phyloP scores from a whole-genome alignment of 2,797 vertebrate genomes.

The Leuciscus waleckii region DNA sequence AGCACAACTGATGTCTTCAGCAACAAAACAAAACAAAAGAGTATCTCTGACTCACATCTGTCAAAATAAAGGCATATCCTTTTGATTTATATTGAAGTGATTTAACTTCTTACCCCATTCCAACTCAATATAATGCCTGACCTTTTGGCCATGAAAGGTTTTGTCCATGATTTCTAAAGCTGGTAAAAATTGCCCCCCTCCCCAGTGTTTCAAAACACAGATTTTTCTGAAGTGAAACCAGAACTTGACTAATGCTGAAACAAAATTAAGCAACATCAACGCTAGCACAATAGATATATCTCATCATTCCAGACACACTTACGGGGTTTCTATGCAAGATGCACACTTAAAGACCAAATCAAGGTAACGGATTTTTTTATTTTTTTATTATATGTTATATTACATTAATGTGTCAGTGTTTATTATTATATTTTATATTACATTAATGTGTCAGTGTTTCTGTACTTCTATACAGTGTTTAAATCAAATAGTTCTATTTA shows the following conservation, averaged over 20 bases:
- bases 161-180: conserved; percentile 71
- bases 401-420: background rate
- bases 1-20: background rate
- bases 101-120: background rate
- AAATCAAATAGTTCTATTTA: background rate
- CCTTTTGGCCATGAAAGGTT: conserved; percentile 56
- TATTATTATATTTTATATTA: background rate
- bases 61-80: background rate
- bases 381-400: background rate
- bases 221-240: conserved; percentile 85
- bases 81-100: background rate
- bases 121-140: background rate
- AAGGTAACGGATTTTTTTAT: conserved; percentile 23
- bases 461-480: background rate
- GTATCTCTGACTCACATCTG: background rate
- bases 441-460: background rate
- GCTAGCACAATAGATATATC: conserved; percentile 49
- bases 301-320: conserved; percentile 34
- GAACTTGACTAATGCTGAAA: conserved; percentile 84
- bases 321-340: conserved; percentile 24
- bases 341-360: background rate
- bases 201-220: conserved; percentile 76
- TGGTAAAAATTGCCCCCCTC: conserved; percentile 60
- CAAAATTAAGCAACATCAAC: conserved; percentile 73
- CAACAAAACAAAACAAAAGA: background rate